Base-by-base conservation (phyloP, 2,888 invertebrate species). In the Pristionchus arcanus region DNA sequence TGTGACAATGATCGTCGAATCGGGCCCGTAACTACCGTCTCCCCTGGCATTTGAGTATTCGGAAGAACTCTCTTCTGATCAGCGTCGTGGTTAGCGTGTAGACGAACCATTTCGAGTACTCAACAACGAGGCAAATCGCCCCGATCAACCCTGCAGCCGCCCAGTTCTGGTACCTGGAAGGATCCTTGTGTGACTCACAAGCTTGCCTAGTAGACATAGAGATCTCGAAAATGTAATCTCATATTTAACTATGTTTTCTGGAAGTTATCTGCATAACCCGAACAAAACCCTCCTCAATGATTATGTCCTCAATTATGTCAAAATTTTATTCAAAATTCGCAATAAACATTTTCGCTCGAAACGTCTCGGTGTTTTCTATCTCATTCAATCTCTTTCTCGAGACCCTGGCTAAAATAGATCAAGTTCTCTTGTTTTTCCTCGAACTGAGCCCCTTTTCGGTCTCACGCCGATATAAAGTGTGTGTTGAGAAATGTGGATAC, bases 41-140 rank as follows among this genome's bases (percentile, higher is more conserved):
- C 16, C 81, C 37, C 28, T 55, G 28, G 19, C 83, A 83, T 28
- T 42, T 34, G 13, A 83, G n/a, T 19, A 83, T 83, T 13, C 28
- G 49, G 5, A 83, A 16, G 31, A 83, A 83, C 31, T 83, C 83
- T 21, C 53, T 53, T 25, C 83, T n/a, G 15, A 83, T 83, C 16
- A 42, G 37, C 11, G 83, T 83, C 2, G 83, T 83, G 21, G 83
- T 55, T 31, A 83, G 55, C 5, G 55, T 15, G 53, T 83, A 83
- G 19, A 53, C 31, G 31, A 83, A 31, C 83, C 83, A 83, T 31
- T 83, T 83, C n/a, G 83, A 83, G 83, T 55, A 15, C 53, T 83
- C 83, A 4, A 83, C 83, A 0, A 83, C 53, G 11, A 83, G 53
- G 25, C 49, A 49, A 55, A 83, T 28, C 15, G 83, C 55, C 9